phyloP scores from a whole-genome alignment of 2,797 vertebrate genomes.

The Platyrinchus mystaceus region DNA sequence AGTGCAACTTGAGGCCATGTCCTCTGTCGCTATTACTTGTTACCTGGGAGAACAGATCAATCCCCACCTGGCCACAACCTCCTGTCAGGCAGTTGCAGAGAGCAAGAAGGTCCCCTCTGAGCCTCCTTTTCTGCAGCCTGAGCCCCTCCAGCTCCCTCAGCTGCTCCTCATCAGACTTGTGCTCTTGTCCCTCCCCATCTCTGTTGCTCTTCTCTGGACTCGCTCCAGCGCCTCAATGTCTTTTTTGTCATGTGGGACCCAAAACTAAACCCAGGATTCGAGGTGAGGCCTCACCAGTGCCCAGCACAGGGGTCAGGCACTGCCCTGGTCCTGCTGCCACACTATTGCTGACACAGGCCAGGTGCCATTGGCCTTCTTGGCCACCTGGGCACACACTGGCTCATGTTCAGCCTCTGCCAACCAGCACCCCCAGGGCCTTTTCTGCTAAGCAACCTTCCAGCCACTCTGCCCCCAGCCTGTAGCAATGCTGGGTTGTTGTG shows the following conservation, averaged over 20 bases:
- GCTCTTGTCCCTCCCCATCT: background rate
- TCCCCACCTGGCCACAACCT: fast-evolving
- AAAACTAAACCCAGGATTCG: fast-evolving
- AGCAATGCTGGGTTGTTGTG: fast-evolving
- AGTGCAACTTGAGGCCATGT: background rate
- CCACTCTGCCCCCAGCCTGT: background rate
- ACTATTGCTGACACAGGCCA: fast-evolving
- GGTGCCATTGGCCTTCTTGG: background rate
- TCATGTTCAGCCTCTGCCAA: background rate
- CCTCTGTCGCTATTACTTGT: background rate
- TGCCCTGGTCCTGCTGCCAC: background rate
- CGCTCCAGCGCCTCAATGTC: fast-evolving
- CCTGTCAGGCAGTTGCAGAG: too few species aligned
- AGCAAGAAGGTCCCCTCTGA: fast-evolving
- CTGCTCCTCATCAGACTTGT: background rate
- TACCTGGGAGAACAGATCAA: background rate
- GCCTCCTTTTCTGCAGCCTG: background rate
- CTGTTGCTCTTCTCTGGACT: fast-evolving
- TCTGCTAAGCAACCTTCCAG: background rate
- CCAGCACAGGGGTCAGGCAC: background rate
- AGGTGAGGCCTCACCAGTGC: fast-evolving
- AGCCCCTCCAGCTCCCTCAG: background rate
- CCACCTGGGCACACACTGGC: background rate
- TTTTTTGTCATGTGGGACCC: fast-evolving
- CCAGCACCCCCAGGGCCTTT: background rate